Evolutionary conservation across 2,888 invertebrate species (phyloP).

Genomic region (Abrostola tripartita): DNA sequence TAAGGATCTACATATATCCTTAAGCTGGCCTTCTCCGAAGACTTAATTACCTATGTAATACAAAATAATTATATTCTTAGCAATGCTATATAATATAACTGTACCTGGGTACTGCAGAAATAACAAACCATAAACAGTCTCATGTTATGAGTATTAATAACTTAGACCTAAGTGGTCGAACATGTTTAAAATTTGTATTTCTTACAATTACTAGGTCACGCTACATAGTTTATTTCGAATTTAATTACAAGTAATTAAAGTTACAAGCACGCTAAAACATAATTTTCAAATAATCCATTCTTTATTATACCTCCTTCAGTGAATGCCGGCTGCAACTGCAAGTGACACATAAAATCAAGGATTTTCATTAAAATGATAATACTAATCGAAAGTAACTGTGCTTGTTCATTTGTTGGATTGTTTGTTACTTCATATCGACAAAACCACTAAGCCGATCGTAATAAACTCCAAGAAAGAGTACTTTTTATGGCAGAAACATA

Average conservation of each 20-base stretch:
- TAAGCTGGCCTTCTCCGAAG: no score
- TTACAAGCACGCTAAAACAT: conserved; percentile 1
- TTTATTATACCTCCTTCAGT: not conserved
- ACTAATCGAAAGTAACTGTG: no score
- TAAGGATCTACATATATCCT: no score
- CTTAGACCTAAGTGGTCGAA: conserved; percentile 5
- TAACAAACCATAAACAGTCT: conserved; percentile 8
- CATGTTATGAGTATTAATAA: conserved; percentile 7
- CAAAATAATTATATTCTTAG: conserved; percentile 13
- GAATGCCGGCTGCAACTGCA: not conserved
- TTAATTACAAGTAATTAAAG: conserved; percentile 2
- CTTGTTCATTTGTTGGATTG: no score
- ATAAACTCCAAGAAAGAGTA: no score
- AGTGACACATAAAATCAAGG: not conserved
- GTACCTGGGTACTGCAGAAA: conserved; percentile 17
- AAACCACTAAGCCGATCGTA: no score
- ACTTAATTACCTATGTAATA: no score
- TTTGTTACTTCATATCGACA: no score
- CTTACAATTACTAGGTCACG: conserved; percentile 7
- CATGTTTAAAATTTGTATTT: not conserved
- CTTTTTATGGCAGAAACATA: no score
- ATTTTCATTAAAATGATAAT: not conserved
- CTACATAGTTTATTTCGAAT: not conserved
- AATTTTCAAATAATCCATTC: not conserved
- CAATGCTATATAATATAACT: conserved; percentile 11